Evolutionary conservation across 2,113 vertebrate species (phyloP).

Genomic region (Cinclus mexicanus): DNA sequence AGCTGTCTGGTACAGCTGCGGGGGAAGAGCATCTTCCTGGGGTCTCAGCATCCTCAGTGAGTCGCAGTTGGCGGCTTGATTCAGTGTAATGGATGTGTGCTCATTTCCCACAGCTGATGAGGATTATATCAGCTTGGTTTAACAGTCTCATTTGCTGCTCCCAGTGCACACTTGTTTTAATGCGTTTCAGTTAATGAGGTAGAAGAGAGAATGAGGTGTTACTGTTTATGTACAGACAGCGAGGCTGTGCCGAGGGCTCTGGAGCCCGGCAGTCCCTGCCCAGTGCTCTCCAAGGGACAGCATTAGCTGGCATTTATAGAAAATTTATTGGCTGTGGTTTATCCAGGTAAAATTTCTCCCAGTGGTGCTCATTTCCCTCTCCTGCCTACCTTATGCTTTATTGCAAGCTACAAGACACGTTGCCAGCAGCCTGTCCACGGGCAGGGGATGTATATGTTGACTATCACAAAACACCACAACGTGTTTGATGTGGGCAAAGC

Average conservation of each 20-base stretch:
- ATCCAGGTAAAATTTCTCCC: conserved; percentile 20
- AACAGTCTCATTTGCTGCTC: conserved; percentile 80
- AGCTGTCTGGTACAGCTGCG: not conserved
- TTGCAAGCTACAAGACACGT: not conserved
- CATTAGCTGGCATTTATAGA: conserved; percentile 45
- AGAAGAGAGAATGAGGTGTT: conserved; percentile 78
- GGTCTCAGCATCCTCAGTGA: not conserved
- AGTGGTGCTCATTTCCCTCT: not conserved
- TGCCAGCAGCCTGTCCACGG: not conserved
- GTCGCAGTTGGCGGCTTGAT: conserved; percentile 21
- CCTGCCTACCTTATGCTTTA: not conserved
- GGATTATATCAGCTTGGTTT: conserved; percentile 80
- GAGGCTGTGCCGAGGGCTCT: conserved; percentile 32
- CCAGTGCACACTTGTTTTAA: conserved; percentile 80
- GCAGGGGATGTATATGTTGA: not conserved
- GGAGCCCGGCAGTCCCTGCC: conserved; percentile 31
- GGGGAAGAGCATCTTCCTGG: not conserved
- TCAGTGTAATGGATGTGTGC: conserved; percentile 63
- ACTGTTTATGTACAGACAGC: conserved; percentile 70
- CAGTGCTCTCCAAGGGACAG: conserved; percentile 42
- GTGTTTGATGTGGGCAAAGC: not conserved
- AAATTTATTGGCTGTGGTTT: conserved; percentile 31
- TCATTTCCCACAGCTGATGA: conserved; percentile 77
- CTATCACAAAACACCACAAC: rapidly evolving
- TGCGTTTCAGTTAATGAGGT: conserved; percentile 82